Conservation (phyloP, 2,113 vertebrate species). For the Serilophus lunatus region DNA sequence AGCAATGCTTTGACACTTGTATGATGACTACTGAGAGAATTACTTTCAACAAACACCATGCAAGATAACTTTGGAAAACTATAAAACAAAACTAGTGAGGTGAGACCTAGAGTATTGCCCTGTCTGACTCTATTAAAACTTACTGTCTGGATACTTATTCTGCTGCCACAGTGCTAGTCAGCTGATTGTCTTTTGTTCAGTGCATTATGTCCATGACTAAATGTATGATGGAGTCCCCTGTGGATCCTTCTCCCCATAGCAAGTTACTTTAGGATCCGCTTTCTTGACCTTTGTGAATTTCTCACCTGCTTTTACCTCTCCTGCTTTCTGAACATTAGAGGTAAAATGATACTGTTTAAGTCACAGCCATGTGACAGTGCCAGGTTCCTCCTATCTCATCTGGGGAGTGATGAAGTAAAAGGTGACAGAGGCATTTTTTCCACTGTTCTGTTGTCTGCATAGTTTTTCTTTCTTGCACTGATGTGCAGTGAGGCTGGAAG, state of each 20-base stretch:
- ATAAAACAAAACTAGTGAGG: neutral
- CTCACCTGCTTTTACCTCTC: neutral
- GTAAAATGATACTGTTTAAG: neutral
- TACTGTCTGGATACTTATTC: neutral
- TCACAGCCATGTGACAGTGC: rapidly evolving
- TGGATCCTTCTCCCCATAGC: neutral
- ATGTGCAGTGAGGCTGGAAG: neutral
- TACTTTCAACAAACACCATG: neutral
- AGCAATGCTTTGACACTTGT: neutral
- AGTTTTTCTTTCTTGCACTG: neutral
- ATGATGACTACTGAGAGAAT: neutral
- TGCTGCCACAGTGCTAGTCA: neutral
- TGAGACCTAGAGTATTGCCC: neutral
- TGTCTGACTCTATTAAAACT: neutral
- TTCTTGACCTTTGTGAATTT: neutral
- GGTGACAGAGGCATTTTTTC: neutral
- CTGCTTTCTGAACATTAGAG: neutral
- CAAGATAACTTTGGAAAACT: neutral
- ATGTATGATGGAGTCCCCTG: neutral
- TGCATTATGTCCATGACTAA: neutral
- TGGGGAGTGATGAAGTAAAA: neutral
- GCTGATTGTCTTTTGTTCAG: neutral
- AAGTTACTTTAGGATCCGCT: neutral
- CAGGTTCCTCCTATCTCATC: neutral
- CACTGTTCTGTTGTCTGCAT: neutral